Evolutionary conservation across 2,797 vertebrate genomes (phyloP), one percentile per base, ranked within the genome.

Genomic region (Dromococcyx pavoninus): DNA sequence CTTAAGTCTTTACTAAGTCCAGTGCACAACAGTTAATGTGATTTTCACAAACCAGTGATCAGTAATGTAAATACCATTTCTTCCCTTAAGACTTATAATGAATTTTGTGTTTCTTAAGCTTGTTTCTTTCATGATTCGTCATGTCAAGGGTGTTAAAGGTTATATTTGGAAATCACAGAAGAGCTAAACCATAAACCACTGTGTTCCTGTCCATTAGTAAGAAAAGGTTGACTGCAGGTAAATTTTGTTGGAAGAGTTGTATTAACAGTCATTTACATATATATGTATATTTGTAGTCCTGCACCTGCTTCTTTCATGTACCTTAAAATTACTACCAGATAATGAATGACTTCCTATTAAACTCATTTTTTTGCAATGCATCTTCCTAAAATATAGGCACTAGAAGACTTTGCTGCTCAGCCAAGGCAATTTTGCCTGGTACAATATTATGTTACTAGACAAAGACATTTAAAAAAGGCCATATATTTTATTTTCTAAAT

Each of bases 401-500:
- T 86, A 97, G 90, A 95, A 81, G 92, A 92, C 80, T 85, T 93
- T 89, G 85, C 84, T 97, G 85, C 82, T 89, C 56, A 73, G 74
- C 8, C 17, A 91, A 44, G 78, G 66, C 75, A 91, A 75, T 95
- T 94, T 70, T 67, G 28, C 89, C 96, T 93, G 81, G 80, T 96
- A 93, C 79, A 86, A 94, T 94, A 91, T 82, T 94, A 91, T 60
- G 51, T 89, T 92, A 51, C 76, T 92, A 97, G 96, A 97, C 85
- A 97, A 97, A 97, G 74, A 89, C 84, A 78, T 73, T 93, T 95
- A 91, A 77, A 92, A 89, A 96, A 96, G 84, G 86, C 86, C 93
- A 92, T 94, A 76, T 13, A 67, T 91, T 97, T 97, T 96, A 91
- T 86, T 95, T 97, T 93, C 62, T 94, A 96, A 97, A 97, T 96